Percentiles rank a stretch among this genome's conserved stretches.
Evolutionary conservation across 2,113 vertebrate species (phyloP).

Genomic region (Catharus fuscescens): DNA sequence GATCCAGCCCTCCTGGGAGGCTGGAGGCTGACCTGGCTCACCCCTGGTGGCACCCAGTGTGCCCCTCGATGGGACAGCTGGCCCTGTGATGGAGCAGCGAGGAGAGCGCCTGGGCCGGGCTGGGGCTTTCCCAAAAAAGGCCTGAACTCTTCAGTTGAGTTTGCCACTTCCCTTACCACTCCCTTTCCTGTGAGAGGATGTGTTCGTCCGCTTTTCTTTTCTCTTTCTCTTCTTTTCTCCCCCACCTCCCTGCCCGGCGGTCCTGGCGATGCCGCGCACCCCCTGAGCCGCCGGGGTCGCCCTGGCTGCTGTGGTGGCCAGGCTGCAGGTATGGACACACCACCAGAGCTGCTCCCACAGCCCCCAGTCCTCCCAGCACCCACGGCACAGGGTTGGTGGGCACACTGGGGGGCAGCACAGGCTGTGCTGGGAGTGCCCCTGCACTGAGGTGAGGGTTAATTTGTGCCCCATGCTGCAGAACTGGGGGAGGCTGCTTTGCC

Average conservation of each 20-base stretch:
- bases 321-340: not conserved
- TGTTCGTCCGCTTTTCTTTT: conserved; percentile 19
- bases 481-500: not conserved
- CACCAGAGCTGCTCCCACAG: fast-evolving
- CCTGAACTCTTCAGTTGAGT: conserved; percentile 53
- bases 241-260: not conserved
- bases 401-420: fast-evolving
- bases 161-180: conserved; percentile 73
- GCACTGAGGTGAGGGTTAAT: fast-evolving
- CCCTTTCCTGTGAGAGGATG: conserved; percentile 73
- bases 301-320: not conserved
- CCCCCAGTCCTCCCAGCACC: not conserved
- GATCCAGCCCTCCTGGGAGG: not conserved
- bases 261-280: not conserved
- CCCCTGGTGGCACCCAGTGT: fast-evolving
- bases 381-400: not conserved
- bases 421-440: not conserved
- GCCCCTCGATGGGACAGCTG: not conserved
- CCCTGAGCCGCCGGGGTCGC: conserved; percentile 12
- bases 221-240: conserved; percentile 27
- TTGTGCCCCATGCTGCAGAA: not conserved
- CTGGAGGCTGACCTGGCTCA: not conserved
- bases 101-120: not conserved
- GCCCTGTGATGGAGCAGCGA: not conserved
- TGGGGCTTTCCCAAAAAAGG: conserved; percentile 74